Evolutionary conservation across 2,888 invertebrate species (phyloP), one percentile per base, ranked within the genome.

Genomic region (Phania funesta): DNA sequence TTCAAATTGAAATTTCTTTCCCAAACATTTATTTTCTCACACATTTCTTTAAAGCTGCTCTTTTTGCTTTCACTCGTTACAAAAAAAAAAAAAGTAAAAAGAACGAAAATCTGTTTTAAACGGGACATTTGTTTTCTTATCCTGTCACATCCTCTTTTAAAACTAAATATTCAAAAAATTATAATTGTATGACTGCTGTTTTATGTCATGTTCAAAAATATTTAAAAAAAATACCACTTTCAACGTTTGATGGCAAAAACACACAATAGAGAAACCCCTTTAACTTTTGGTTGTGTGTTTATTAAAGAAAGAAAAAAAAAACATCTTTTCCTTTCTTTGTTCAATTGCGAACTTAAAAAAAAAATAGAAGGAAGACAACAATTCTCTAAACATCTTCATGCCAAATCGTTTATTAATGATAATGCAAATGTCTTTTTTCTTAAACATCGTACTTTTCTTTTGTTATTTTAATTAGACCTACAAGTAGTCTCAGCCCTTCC

Each of bases 401-500:
- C 54, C 54, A 60, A 74, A 74, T 44, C 67, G 79, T 73, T 74
- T 79, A 74, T 56, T 35, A 74, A 79, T 75, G 65, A 82, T 78
- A 79, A 75, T 74, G 68, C 73, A 81, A 71, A 84, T 84, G 84
- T 79, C 79, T 56, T 84, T 84, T 84, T 38, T 22, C 48, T 4
- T 44, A 26, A 60, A 6, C 38, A 65, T 18, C 38, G 48, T 67
- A 38, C 41, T 46, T 83, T 79, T 84, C 74, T 44, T 70, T 86
- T 86, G 85, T 86, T 82, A 86, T 86, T 85, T 73, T 86, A 86
- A 86, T 86, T 86, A 86, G 86, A 78, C 83, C 35, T 84, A 84
- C 85, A 83, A 60, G 62, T 76, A 48, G 58, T 58, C 35, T 16
- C 13, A 24, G 38, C 22, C 56, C 76, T 83, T 79, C 71, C 79